Percentiles rank a stretch among this genome's conserved stretches.
Conservation (phyloP, 2,888 invertebrate genomes). For the Octodonta nipae region DNA sequence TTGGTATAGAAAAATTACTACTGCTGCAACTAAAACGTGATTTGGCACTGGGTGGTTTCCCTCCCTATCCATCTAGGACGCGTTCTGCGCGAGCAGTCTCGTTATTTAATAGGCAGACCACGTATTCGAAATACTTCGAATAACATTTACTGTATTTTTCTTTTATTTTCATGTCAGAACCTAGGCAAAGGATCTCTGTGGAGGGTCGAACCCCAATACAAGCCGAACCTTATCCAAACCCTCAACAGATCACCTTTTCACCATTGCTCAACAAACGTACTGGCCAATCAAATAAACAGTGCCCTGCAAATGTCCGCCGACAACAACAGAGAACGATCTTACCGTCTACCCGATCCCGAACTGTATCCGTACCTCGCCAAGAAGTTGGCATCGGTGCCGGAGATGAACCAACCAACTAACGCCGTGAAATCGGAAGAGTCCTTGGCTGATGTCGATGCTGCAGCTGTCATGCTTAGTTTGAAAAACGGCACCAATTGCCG, state of each 20-base stretch:
- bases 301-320: constrained; percentile 7
- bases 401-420: constrained; percentile 17
- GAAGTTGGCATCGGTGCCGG: constrained; percentile 45
- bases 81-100: too few species aligned
- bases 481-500: constrained; percentile 52
- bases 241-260: constrained; percentile 79
- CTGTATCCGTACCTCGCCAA: constrained; percentile 75
- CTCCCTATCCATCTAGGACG: too few species aligned
- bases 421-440: constrained; percentile 30
- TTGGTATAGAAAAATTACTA: too few species aligned
- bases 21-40: too few species aligned
- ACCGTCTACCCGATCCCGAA: constrained; percentile 55
- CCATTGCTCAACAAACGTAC: constrained; percentile 44
- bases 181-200: constrained; percentile 90
- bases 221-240: constrained; percentile 78
- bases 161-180: constrained; percentile 43
- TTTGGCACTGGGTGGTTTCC: too few species aligned
- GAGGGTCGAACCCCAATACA: constrained; percentile 88
- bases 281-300: constrained; percentile 20
- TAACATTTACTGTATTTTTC: background rate
- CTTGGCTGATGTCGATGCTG: constrained; percentile 67
- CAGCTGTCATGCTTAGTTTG: constrained; percentile 76
- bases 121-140: too few species aligned
- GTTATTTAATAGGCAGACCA: too few species aligned
- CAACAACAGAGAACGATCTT: constrained; percentile 6